phyloP scores from a whole-genome alignment of 2,888 invertebrate species.

The Lissonota sp. region DNA sequence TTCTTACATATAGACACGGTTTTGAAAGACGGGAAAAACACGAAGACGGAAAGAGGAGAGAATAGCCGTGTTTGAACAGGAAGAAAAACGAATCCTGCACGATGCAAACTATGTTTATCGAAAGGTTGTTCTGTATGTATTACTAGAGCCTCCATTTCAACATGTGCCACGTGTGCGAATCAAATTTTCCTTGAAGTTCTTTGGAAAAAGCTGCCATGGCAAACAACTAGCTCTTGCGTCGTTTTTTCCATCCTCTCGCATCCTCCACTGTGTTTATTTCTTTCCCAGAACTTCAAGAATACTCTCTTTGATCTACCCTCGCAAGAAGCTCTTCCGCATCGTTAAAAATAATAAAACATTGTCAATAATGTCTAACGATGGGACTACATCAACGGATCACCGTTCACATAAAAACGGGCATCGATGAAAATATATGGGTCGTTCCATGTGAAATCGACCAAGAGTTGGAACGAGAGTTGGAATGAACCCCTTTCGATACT shows the following conservation, averaged over 20 bases:
- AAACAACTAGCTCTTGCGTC: constrained; percentile 22
- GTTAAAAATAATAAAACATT: constrained; percentile 30
- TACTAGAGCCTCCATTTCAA: not conserved
- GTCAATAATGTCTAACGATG: not conserved
- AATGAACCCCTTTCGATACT: too few species aligned
- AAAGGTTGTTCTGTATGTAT: not conserved
- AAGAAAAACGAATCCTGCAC: constrained; percentile 1
- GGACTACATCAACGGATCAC: not conserved
- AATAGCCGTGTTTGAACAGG: not conserved
- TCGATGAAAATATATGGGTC: not conserved
- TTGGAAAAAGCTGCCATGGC: not conserved
- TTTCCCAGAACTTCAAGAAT: not conserved
- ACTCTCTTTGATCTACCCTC: constrained; percentile 16
- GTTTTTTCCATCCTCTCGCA: constrained; percentile 3
- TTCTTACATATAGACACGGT: not conserved
- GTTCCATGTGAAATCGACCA: too few species aligned
- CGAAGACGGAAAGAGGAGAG: not conserved
- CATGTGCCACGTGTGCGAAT: not conserved
- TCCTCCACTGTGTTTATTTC: not conserved
- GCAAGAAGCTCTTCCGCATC: not conserved
- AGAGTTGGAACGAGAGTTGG: too few species aligned
- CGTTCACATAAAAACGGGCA: not conserved
- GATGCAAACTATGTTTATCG: not conserved
- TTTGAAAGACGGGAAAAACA: not conserved
- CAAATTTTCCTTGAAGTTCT: not conserved